These are phyloP conservation scores for Tragelaphus strepsiceros DNA, from an alignment of 2,113 vertebrate genomes.

Conservation along the genomic window DNA sequence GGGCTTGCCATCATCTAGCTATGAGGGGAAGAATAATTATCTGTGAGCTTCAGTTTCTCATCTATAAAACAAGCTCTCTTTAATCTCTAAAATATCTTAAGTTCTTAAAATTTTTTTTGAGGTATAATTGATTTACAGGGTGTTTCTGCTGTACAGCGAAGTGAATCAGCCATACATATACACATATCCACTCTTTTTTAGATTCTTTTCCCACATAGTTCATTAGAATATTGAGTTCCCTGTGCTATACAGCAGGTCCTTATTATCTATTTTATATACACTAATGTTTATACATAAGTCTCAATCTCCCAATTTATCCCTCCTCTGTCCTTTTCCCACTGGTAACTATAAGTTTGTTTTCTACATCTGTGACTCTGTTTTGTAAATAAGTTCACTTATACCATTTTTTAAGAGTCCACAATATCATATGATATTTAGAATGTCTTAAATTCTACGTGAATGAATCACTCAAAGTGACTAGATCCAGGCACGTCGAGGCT, in stretches of 20 bases:
- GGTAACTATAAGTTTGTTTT: neutral
- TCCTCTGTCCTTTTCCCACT: neutral
- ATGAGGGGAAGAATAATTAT: neutral
- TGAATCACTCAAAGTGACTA: neutral
- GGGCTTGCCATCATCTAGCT: neutral
- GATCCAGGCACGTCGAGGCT: neutral
- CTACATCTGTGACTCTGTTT: neutral
- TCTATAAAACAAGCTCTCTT: neutral
- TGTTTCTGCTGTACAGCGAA: neutral
- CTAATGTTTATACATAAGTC: neutral
- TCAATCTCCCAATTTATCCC: neutral
- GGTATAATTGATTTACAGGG: neutral
- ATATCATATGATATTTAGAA: neutral
- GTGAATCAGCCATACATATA: neutral
- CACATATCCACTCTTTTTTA: neutral
- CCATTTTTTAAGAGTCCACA: neutral
- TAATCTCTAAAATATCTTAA: neutral
- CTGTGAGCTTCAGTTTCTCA: neutral
- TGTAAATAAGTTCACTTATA: neutral
- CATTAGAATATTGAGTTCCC: neutral
- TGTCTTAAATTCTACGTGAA: neutral
- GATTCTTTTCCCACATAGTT: neutral
- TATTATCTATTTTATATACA: neutral
- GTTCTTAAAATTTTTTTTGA: neutral
- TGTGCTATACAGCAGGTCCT: neutral